phyloP scores from a whole-genome alignment of 2,113 vertebrate genomes.

The Entelurus aequoreus region DNA sequence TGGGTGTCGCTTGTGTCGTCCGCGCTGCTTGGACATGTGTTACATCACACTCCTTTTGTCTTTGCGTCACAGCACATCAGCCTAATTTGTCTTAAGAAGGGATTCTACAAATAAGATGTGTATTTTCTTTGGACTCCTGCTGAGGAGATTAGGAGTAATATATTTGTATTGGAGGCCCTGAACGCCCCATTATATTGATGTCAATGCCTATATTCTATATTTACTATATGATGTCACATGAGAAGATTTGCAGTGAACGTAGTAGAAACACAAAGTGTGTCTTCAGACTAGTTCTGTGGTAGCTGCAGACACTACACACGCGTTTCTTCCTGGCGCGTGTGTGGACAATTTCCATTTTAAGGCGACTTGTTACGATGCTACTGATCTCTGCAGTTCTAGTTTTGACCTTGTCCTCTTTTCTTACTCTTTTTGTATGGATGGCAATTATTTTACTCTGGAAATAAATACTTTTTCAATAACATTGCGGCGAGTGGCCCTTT shows the following conservation, averaged over 20 bases:
- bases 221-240: neutral
- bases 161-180: constrained; percentile 41
- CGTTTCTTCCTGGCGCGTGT: constrained; percentile 21
- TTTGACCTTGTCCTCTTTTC: constrained; percentile 60
- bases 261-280: constrained; percentile 7
- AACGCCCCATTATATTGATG: constrained; percentile 35
- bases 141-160: constrained; percentile 39
- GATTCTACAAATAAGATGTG: constrained; percentile 32
- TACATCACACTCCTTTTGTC: constrained; percentile 13
- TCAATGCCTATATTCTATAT: neutral
- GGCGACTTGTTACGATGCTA: constrained; percentile 31
- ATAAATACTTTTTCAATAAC: constrained; percentile 76
- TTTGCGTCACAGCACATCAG: constrained; percentile 42
- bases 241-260: constrained; percentile 4
- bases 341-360: constrained; percentile 13
- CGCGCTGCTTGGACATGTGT: constrained; percentile 31
- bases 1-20: constrained; percentile 26
- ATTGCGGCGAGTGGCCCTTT: neutral
- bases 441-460: constrained; percentile 74
- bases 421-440: constrained; percentile 74
- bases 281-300: constrained; percentile 22
- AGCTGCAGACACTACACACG: constrained; percentile 21
- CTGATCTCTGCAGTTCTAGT: constrained; percentile 48
- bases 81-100: constrained; percentile 69
- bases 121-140: constrained; percentile 47